phyloP scores from a whole-genome alignment of 2,113 vertebrate genomes.

The Sterna hirundo region DNA sequence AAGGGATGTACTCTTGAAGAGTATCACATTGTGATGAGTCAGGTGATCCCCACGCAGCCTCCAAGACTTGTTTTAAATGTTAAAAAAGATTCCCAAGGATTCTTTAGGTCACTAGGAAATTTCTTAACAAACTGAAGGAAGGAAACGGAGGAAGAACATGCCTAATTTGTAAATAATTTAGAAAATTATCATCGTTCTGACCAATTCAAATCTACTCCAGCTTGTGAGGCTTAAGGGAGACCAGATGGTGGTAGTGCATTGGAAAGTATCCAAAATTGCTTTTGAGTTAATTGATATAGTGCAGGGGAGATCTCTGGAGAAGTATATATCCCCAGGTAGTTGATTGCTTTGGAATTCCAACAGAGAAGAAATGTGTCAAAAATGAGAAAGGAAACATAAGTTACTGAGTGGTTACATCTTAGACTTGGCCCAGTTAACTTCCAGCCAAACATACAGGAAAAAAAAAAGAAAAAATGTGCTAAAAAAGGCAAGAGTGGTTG shows the following conservation, averaged over 20 bases:
- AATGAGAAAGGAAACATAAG: conserved; percentile 57
- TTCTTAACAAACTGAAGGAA: conserved; percentile 41
- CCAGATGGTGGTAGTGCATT: conserved; percentile 70
- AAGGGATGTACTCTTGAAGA: background rate
- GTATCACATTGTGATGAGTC: background rate
- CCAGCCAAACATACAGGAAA: conserved; percentile 13
- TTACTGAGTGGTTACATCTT: conserved; percentile 46
- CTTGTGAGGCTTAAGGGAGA: conserved; percentile 65
- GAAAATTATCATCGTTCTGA: conserved; percentile 71
- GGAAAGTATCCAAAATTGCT: conserved; percentile 72
- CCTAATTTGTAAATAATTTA: conserved; percentile 76
- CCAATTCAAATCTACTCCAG: conserved; percentile 69
- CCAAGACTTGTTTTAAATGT: background rate
- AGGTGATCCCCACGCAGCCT: background rate
- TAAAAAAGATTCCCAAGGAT: background rate
- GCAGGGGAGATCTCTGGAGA: conserved; percentile 65
- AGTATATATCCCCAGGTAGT: conserved; percentile 69
- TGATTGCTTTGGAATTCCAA: conserved; percentile 75
- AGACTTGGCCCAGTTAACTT: conserved; percentile 55
- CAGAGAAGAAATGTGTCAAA: conserved; percentile 70
- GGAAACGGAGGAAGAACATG: conserved; percentile 12
- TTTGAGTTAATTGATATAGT: conserved; percentile 76
- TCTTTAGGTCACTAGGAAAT: background rate
- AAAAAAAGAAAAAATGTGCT: background rate
- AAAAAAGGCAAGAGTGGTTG: background rate